Evolutionary conservation across 2,888 invertebrate genomes (phyloP).

Genomic region (Ornithoptera alexandrae): DNA sequence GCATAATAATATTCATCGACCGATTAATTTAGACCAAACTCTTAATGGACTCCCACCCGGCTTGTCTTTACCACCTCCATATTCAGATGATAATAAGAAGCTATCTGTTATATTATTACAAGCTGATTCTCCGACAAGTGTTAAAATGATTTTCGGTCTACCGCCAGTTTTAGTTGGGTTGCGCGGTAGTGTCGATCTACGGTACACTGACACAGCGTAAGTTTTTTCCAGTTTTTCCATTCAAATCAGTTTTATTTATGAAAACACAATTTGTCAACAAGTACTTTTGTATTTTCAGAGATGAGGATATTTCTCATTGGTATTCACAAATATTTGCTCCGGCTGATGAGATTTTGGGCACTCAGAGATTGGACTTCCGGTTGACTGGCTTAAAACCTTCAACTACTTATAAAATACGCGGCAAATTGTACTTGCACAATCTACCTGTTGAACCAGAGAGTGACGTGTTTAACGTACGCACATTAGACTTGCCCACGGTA

Average conservation of each 20-base stretch:
- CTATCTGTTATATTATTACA: conserved; percentile 82
- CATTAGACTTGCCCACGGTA: conserved; percentile 76
- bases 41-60: conserved; percentile 50
- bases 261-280: no score
- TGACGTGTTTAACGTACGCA: conserved; percentile 86
- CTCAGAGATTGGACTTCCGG: conserved; percentile 91
- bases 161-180: conserved; percentile 91
- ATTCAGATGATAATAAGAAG: conserved; percentile 66
- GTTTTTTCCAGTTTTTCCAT: conserved; percentile 42
- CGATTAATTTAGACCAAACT: conserved; percentile 46
- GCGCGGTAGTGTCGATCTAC: conserved; percentile 91
- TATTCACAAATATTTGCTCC: conserved; percentile 92
- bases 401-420: conserved; percentile 90
- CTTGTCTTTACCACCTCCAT: conserved; percentile 49
- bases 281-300: conserved; percentile 53
- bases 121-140: conserved; percentile 88
- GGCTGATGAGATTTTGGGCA: conserved; percentile 91
- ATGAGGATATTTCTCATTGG: conserved; percentile 87
- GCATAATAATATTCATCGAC: conserved; percentile 62
- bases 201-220: conserved; percentile 89
- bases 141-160: conserved; percentile 90
- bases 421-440: conserved; percentile 88
- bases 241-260: no score
- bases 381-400: conserved; percentile 87
- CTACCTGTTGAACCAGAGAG: conserved; percentile 89